Conservation (phyloP, 2,888 invertebrate species). For the Ophion costatus region DNA sequence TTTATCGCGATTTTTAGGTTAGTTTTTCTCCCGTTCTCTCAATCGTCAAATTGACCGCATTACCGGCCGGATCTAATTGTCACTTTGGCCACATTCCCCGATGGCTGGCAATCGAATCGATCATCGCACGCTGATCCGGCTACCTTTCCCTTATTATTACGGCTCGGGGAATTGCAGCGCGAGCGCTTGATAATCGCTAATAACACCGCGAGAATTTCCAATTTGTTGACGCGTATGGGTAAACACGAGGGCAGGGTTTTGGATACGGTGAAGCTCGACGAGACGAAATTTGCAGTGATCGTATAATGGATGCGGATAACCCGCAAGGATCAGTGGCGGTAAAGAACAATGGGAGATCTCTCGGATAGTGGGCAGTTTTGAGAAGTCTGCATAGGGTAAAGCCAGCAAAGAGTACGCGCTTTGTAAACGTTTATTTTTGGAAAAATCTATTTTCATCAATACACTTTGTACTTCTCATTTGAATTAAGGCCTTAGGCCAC, state of each 20-base stretch:
- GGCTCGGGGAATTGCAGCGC: neutral
- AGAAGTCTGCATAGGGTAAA: no score
- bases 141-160: slow-evolving; percentile 16
- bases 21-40: neutral
- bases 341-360: neutral
- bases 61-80: neutral
- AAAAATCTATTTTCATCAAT: no score
- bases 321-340: neutral
- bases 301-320: neutral
- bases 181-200: slow-evolving; percentile 9
- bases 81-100: neutral
- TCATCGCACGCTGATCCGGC: neutral
- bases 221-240: neutral
- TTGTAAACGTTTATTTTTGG: no score
- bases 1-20: neutral
- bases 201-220: neutral
- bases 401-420: no score
- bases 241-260: neutral
- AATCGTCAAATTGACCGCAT: neutral
- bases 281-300: neutral
- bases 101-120: neutral
- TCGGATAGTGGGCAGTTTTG: neutral
- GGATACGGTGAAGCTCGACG: neutral
- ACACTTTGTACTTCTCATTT: no score
- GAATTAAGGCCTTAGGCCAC: no score